phyloP scores from a whole-genome alignment of 2,113 vertebrate genomes.

The Elephantulus edwardii region DNA sequence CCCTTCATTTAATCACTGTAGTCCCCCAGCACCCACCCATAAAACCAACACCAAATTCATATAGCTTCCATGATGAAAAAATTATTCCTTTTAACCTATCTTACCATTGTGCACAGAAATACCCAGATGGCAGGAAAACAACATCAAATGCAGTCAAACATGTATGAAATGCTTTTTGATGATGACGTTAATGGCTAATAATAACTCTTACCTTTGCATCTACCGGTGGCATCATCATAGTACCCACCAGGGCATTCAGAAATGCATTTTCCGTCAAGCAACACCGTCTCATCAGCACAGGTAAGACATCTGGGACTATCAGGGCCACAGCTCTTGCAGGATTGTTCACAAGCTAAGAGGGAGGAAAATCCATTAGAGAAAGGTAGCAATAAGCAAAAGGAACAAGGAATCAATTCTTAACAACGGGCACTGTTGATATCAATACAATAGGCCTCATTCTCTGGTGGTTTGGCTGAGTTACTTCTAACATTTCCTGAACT shows the following conservation, averaged over 20 bases:
- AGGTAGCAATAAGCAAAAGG: not conserved
- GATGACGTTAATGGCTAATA: accelerated
- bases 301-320: conserved; percentile 85
- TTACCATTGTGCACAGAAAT: not conserved
- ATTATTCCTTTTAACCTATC: not conserved
- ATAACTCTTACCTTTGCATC: conserved; percentile 91
- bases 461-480: not conserved
- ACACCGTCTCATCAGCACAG: conserved; percentile 83
- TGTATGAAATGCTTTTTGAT: not conserved
- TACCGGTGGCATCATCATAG: conserved; percentile 82
- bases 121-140: not conserved
- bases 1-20: not conserved
- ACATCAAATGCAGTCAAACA: not conserved
- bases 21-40: not conserved
- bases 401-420: not conserved
- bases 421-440: not conserved
- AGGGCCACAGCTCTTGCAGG: conserved; percentile 90
- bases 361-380: not conserved
- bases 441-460: not conserved
- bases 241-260: conserved; percentile 86
- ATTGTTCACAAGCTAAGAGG: conserved; percentile 89
- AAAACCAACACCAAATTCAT: not conserved
- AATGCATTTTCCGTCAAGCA: conserved; percentile 89
- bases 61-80: not conserved
- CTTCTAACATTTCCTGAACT: not conserved